Evolutionary conservation across 2,888 invertebrate genomes (phyloP), one percentile per base, ranked within the genome.

Genomic region (Trisateles emortualis): DNA sequence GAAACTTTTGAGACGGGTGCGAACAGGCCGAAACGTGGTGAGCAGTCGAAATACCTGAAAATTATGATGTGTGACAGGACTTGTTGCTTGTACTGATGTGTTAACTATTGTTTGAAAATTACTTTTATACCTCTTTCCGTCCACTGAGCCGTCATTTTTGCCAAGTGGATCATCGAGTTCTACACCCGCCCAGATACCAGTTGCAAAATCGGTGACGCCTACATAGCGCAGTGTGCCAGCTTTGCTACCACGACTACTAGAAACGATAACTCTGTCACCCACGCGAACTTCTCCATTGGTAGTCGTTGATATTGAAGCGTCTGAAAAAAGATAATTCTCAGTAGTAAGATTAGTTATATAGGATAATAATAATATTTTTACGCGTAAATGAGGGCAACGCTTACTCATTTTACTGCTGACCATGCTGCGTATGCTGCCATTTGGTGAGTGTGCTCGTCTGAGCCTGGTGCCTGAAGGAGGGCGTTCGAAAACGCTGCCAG

Each of bases 121-220:
- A 17, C 26, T 26, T 22, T 35, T 46, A 38, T 87, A 99, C 98
- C 98, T 96, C 88, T 96, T 96, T 49, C 98, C 98, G 65, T 96
- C 97, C 26, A 99, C 98, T 43, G 97, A 96, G 52, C 99, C 99
- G 81, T 99, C 98, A 87, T 99, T 99, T 90, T 99, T 99, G 47
- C 99, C 99, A 55, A 96, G 91, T 0, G 98, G 96, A 66, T 98
- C 98, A 82, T 99, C 98, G 68, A 99, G 93, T 86, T 99, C 98
- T 14, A 99, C 96, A 17, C 99, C 99, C 59, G 97, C 98, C 99
- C 99, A 99, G 71, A 98, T 95, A 29, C 99, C 99, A 29, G 95
- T 87, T 0, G 99, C 98, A 86, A 99, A 99, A 76, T 98, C 97
- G 26, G 99, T 97, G 44, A 94, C 91, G 19, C 99, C 99, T 64